phyloP scores from a whole-genome alignment of 1,140 invertebrate species.

The Manduca sexta region DNA sequence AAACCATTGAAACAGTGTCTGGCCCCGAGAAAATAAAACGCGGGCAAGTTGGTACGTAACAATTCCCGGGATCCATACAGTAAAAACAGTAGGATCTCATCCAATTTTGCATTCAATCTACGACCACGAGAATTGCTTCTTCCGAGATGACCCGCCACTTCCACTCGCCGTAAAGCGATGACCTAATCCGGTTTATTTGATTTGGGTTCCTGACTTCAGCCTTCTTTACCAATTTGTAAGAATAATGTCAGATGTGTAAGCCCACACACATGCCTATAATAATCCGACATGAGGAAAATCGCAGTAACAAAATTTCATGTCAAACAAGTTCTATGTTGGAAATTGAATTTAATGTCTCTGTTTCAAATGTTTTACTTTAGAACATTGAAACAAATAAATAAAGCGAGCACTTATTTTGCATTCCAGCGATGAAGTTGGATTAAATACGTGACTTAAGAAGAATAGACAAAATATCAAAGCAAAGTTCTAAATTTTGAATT shows the following conservation, averaged over 20 bases:
- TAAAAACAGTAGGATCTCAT: conserved; percentile 65
- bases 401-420: conserved; percentile 2
- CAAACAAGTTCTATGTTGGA: too few relatives aligned
- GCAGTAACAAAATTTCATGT: too few relatives aligned
- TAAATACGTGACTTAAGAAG: conserved; percentile 19
- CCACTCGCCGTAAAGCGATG: conserved; percentile 60
- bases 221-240: conserved; percentile 39
- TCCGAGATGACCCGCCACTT: conserved; percentile 66
- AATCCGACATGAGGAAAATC: too few relatives aligned
- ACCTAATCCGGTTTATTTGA: conserved; percentile 68
- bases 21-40: conserved; percentile 47
- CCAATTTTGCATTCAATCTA: conserved; percentile 72
- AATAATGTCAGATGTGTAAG: conserved; percentile 25
- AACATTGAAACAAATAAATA: too few relatives aligned
- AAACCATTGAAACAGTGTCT: conserved; percentile 47
- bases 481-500: conserved; percentile 13
- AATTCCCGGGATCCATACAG: conserved; percentile 45
- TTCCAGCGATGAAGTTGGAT: conserved; percentile 8
- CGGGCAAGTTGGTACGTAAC: conserved; percentile 39
- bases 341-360: too few relatives aligned
- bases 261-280: neutral
- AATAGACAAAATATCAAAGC: conserved; percentile 15
- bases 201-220: conserved; percentile 49
- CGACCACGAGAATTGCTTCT: conserved; percentile 65
- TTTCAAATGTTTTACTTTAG: too few relatives aligned